Evolutionary conservation across 2,113 vertebrate genomes (phyloP).

Genomic region (Varanus komodoensis): DNA sequence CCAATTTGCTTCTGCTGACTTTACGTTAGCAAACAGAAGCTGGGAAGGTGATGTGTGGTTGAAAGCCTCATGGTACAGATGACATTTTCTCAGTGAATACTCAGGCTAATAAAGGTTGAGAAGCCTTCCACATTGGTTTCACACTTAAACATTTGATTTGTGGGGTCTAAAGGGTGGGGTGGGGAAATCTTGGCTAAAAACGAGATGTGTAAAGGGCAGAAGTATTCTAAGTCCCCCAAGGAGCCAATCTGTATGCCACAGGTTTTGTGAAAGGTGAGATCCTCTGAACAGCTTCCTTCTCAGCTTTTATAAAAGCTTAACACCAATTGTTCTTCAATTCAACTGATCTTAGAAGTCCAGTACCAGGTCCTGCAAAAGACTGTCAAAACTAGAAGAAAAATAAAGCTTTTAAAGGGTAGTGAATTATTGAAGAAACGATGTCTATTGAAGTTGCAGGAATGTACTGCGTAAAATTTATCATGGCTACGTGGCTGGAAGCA

Average conservation of each 20-base stretch:
- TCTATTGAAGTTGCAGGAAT: conserved; percentile 65
- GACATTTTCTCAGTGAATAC: conserved; percentile 59
- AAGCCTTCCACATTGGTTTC: conserved; percentile 42
- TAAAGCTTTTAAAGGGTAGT: conserved; percentile 66
- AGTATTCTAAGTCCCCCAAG: neutral
- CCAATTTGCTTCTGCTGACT: conserved; percentile 76
- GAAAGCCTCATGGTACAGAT: conserved; percentile 15
- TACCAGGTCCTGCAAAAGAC: conserved; percentile 47
- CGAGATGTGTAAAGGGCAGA: conserved; percentile 24
- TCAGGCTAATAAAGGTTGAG: conserved; percentile 27
- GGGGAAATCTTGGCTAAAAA: neutral
- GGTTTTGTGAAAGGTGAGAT: conserved; percentile 53
- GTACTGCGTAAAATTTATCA: conserved; percentile 62
- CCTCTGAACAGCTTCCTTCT: conserved; percentile 37
- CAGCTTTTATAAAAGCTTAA: conserved; percentile 29
- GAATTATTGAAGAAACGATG: conserved; percentile 72
- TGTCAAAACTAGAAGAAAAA: conserved; percentile 54
- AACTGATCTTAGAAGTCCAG: conserved; percentile 48
- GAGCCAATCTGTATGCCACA: neutral
- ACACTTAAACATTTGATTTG: conserved; percentile 56
- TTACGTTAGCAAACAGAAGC: conserved; percentile 69
- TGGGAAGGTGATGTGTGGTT: conserved; percentile 40
- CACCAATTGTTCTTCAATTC: conserved; percentile 53
- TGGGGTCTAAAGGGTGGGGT: conserved; percentile 42
- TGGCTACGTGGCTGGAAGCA: conserved; percentile 64